Base-by-base conservation (phyloP, 2,888 invertebrate species). In the Drosophila melanosoma region DNA sequence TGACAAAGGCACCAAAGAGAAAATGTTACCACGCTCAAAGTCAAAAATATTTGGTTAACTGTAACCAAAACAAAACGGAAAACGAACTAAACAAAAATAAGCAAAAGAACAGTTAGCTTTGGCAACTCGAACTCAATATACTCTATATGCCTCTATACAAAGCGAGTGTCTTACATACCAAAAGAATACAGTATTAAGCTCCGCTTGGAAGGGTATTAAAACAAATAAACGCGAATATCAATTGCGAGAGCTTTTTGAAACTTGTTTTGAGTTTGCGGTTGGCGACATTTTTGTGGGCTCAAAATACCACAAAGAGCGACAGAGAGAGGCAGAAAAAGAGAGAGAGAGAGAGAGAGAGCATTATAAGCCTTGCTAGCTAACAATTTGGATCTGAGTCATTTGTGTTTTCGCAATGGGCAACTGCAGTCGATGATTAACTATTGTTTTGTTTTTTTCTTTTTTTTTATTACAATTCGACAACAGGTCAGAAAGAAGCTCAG, bases 221-320 rank as follows among this genome's bases (percentile, higher is more conserved):
- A 56, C n/a, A 61, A 42, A 42, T 51, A 52, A 58, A 79, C 52
- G 33, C 73, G 58, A 72, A 72, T 63, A 71, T 72, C 62, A 78
- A 57, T 73, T 77, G 69, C 53, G 75, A 64, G 64, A 59, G 48
- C 54, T 45, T 32, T 54, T 38, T n/a, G 79, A 82, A 82, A 82
- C 82, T 85, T 58, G 82, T 82, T 82, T 82, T 72, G 56, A 76
- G 82, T 66, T 66, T 75, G 71, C 74, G 69, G 57, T 56, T 54
- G 69, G 68, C 78, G 82, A 86, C 83, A 83, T 83, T 74, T 83
- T 81, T 86, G 74, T 74, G 79, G 52, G 75, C 75, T 78, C 45
- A 35, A 86, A 78, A 86, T 83, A 80, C 73, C 66, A 49, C 66
- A 54, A 67, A 38, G 56, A 36, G 45, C 45, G 38, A 8, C 7